Conservation (phyloP, 1,140 invertebrate genomes). For the Aphelenchoides besseyi region DNA sequence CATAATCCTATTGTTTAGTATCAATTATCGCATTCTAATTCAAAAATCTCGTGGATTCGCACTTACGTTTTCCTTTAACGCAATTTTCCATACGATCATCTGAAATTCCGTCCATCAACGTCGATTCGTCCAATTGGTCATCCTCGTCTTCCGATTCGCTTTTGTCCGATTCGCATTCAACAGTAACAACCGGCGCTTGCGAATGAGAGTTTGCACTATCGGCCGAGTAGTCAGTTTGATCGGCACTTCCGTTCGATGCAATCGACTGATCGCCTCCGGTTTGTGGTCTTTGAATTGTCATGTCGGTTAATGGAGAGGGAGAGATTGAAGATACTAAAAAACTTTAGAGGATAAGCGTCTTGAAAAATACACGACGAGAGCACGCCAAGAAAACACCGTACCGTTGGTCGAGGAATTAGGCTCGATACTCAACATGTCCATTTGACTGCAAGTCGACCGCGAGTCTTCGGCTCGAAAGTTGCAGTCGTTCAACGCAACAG, state of each 20-base stretch:
- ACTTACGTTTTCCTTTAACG: constrained; percentile 21
- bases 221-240: no score
- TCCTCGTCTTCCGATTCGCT: constrained; percentile 21
- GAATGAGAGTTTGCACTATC: background rate
- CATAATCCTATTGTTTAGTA: background rate
- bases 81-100: constrained; percentile 15
- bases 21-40: constrained; percentile 2
- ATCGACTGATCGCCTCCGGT: background rate
- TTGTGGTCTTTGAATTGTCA: constrained; percentile 13
- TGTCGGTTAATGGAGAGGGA: constrained; percentile 25
- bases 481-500: constrained; percentile 63
- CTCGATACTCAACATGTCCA: constrained; percentile 34
- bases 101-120: background rate
- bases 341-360: background rate
- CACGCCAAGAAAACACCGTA: background rate
- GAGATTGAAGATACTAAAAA: constrained; percentile 17
- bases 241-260: background rate
- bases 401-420: constrained; percentile 18
- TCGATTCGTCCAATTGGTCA: background rate
- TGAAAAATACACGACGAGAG: no score
- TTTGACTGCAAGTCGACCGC: constrained; percentile 23
- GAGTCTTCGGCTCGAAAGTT: constrained; percentile 17
- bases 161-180: constrained; percentile 11
- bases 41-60: background rate
- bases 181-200: background rate